Base-by-base conservation (phyloP, 2,888 invertebrate species). In the Alitta virens region DNA sequence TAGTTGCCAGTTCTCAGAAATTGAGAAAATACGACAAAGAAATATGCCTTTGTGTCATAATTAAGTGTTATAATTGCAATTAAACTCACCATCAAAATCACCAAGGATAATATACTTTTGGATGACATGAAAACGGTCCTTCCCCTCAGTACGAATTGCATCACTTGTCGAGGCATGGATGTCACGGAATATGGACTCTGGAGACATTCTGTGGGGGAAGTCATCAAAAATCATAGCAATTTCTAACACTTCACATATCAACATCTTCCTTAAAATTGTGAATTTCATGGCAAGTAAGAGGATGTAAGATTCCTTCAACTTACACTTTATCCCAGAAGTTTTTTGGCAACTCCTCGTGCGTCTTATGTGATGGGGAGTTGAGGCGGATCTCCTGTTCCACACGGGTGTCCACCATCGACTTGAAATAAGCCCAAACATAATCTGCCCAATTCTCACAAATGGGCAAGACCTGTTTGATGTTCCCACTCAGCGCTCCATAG, bases 361-460 rank as follows among this genome's bases (percentile, higher is more conserved):
- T 62, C 16, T 78, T 68, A 21, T 73, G 68, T 2, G 68, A 86
- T 26, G 85, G 77, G 69, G 86, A 85, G 63, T 85, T 85, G 25
- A 86, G 86, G 40, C 90, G 83, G 27, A 91, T 84, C 81, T 91
- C 90, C 61, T 87, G 88, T 77, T 96, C 95, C 0, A 94, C 92
- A 68, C 89, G 86, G 16, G 90, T 87, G 78, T 95, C 94, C 63
- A 94, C 89, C 78, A 92, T 87, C 0, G 89, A 75, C 59, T 74
- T 75, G 64, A 92, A 84, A 79, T 92, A 89, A 1, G 92, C 91
- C 96, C 96, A 97, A 26, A 96, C 83, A 66, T 90, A 84, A 80
- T 97, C 96, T 74, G 91, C 89, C 95, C 95, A 97, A 26, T 87
- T 88, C n/a, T 85, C 68, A 66, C 92, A 90, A 14, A 90, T 88